Conservation (phyloP, 2,113 vertebrate genomes). For the Syrrhaptes paradoxus region DNA sequence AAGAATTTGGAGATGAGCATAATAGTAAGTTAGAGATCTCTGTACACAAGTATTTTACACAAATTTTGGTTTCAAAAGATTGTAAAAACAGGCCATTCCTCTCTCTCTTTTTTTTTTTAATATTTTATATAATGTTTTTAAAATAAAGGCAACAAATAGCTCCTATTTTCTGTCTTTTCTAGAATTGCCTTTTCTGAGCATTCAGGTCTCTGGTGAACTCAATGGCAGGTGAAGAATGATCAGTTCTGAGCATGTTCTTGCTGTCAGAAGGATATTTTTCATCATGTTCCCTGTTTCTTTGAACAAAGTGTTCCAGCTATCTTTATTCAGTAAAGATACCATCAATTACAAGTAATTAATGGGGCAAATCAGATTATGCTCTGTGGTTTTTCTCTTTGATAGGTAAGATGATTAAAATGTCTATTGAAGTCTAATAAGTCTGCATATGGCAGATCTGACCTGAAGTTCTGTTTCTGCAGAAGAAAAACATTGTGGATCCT, state of each 20-base stretch:
- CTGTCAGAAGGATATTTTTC: slow-evolving; percentile 4
- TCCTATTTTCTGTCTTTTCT: background rate
- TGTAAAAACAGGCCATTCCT: background rate
- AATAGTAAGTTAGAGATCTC: background rate
- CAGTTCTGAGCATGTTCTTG: background rate
- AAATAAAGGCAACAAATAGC: background rate
- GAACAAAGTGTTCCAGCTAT: background rate
- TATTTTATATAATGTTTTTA: background rate
- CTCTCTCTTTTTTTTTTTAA: background rate
- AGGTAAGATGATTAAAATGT: background rate
- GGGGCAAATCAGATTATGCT: background rate
- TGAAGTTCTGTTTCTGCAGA: background rate
- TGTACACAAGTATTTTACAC: background rate
- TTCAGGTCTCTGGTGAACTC: background rate
- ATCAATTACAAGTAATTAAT: slow-evolving; percentile 23
- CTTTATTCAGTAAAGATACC: background rate
- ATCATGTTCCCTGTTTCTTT: background rate
- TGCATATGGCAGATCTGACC: background rate
- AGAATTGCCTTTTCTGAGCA: background rate
- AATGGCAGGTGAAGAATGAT: background rate
- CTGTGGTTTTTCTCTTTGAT: background rate
- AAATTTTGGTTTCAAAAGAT: background rate
- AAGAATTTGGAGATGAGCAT: background rate
- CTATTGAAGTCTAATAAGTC: background rate
- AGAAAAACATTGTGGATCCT: background rate